Conservation (phyloP, 2,888 invertebrate genomes). For the Morpho helenor region DNA sequence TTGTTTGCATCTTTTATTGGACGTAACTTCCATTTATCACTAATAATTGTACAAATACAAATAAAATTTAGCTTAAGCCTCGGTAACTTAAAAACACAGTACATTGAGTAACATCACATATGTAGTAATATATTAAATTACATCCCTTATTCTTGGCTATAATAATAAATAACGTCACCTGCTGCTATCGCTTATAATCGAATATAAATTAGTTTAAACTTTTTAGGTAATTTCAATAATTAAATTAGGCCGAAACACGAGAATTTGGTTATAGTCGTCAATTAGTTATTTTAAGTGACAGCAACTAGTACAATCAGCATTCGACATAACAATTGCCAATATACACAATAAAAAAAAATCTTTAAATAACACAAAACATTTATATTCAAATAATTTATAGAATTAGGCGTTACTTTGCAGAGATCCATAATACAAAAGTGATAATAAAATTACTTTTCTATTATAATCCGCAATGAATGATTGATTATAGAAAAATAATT, state of each 20-base stretch:
- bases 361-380: too few relatives aligned
- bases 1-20: neutral
- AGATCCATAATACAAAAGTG: too few relatives aligned
- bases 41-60: neutral
- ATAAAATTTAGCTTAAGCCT: neutral
- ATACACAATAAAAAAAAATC: neutral
- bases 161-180: neutral
- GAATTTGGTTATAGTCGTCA: too few relatives aligned
- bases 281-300: neutral
- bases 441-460: too few relatives aligned
- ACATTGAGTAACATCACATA: neutral
- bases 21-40: neutral
- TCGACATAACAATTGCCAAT: neutral
- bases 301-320: neutral
- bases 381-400: too few relatives aligned
- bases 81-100: slow-evolving; percentile 3
- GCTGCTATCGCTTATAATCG: slow-evolving; percentile 1
- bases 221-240: too few relatives aligned
- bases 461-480: too few relatives aligned
- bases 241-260: too few relatives aligned
- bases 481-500: too few relatives aligned
- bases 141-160: neutral
- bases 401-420: too few relatives aligned
- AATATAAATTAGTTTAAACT: too few relatives aligned
- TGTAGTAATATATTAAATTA: slow-evolving; percentile 1